These are phyloP conservation scores for Temnothorax longispinosus DNA, from an alignment of 1,140 invertebrate species.

Conservation along the genomic window DNA sequence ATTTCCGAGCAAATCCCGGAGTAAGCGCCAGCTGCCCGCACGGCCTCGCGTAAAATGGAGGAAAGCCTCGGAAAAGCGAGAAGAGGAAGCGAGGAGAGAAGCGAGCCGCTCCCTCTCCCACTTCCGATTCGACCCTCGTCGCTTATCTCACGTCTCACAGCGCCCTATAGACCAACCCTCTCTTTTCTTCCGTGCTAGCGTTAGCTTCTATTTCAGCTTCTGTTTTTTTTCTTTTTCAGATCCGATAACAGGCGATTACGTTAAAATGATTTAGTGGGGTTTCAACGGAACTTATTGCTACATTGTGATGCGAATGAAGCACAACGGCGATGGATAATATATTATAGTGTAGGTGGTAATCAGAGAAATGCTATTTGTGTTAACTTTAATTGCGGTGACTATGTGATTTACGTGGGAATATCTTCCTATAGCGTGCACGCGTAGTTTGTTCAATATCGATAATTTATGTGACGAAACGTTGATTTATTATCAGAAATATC, in stretches of 20 bases:
- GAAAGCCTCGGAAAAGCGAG: constrained; percentile 57
- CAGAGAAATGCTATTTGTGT: background rate
- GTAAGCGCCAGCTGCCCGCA: constrained; percentile 73
- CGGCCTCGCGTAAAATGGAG: constrained; percentile 58
- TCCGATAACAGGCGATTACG: constrained; percentile 35
- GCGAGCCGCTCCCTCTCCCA: constrained; percentile 26
- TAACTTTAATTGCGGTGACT: constrained; percentile 1
- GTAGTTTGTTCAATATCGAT: background rate
- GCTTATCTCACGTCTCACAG: constrained; percentile 57
- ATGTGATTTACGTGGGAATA: background rate
- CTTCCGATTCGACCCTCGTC: constrained; percentile 55
- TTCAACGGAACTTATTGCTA: constrained; percentile 10
- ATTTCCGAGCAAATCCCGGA: constrained; percentile 73
- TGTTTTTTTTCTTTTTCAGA: constrained; percentile 30
- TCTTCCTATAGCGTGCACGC: background rate
- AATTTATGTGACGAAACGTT: background rate
- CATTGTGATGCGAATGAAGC: constrained; percentile 8
- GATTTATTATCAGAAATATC: background rate
- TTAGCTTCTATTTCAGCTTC: constrained; percentile 46
- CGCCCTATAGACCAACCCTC: constrained; percentile 6
- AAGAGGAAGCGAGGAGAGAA: constrained; percentile 55
- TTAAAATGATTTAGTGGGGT: constrained; percentile 51
- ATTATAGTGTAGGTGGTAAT: background rate
- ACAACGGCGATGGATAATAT: background rate
- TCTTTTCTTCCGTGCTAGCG: constrained; percentile 12